Base-by-base conservation (phyloP, 2,888 invertebrate species). In the Athrips mouffetella region DNA sequence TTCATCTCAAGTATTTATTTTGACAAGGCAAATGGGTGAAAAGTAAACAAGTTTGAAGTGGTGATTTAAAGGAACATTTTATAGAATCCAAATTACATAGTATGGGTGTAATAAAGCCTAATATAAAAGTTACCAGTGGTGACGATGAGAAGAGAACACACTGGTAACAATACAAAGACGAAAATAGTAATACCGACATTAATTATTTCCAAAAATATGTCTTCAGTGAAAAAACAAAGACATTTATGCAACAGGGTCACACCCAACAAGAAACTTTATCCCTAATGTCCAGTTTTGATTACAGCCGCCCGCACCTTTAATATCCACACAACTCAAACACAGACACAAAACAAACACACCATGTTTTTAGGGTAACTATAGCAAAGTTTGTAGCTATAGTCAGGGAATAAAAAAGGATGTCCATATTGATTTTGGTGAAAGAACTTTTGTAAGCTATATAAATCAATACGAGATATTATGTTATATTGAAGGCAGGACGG, bases 331-430 rank as follows among this genome's bases (percentile, higher is more conserved):
- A 63, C 55, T 70, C 73, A 80, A 81, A 80, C 71, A 78, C 57
- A 78, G 80, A 77, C 80, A 64, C 57, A 63, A 67, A 73, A 75
- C 72, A 80, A 82, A 81, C 76, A 73, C 53, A 64, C 25, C 11
- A 65, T 59, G 60, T 68, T 76, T 71, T 73, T 72, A 71, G 72
- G 73, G 63, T 63, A 35, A 7, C 8, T 25, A 7, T 8, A 13
- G 23, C 37, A 11, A 18, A 18, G 20, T 21, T 13, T 25, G 40
- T 40, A 25, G 40, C 25, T 11, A 25, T 40, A 13, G 2, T 3
- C 10, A 37, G 20, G 16, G 16, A 33, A 30, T 30, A 30, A 4
- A 13, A 33, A 33, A 16, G 16, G 16, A 33, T 33, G 13, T 16
- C 8, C 33, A 5, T 15, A 33, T 33, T 16, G 6, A 33, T 8